Base-by-base conservation (phyloP, 2,888 invertebrate genomes). In the Leistus spinibarbis region DNA sequence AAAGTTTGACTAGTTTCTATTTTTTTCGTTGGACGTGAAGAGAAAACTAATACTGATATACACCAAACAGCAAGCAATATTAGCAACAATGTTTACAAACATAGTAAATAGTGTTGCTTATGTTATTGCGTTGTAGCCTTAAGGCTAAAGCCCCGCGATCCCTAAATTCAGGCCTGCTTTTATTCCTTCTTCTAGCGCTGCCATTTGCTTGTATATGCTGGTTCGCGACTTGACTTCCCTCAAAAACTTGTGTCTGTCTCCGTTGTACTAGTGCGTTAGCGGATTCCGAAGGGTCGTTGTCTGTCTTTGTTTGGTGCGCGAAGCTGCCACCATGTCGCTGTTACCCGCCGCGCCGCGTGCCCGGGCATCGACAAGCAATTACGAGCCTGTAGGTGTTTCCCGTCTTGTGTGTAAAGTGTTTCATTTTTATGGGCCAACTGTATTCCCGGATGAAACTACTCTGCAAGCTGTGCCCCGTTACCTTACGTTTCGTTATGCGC, bases 311-410 rank as follows among this genome's bases (percentile, higher is more conserved):
- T 66, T 66, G 27, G 57, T 57, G 57, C 20, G 57, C 57, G 17
- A 7, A 17, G 13, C 20, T 57, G 17, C 17, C 57, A 16, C 40
- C 40, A 40, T 40, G 40, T 40, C 57, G 57, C 57, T 57, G 20
- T 17, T n/a, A 10, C 7, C 57, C 57, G 16, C 9, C 57, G 57
- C n/a, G n/a, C n/a, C n/a, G n/a, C n/a, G n/a, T n/a, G n/a, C 57
- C 40, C 40, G 40, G 57, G 57, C 17, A 63, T 63, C 63, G 63
- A 63, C 63, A 63, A 54, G 54, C 54, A 68, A 54, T 68, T 68
- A 54, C 22, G n/a, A 54, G 22, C 54, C 16, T 22, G 68, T 54
- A 54, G 68, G 24, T 54, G 68, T 68, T 40, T 54, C 19, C 40
- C 54, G 54, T 54, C 27, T 66, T 40, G 66, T 40, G 40, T 63